Percentiles rank a stretch among this genome's conserved stretches.
Conservation (phyloP, 2,797 vertebrate species). For the Helicolenus hilgendorfi region DNA sequence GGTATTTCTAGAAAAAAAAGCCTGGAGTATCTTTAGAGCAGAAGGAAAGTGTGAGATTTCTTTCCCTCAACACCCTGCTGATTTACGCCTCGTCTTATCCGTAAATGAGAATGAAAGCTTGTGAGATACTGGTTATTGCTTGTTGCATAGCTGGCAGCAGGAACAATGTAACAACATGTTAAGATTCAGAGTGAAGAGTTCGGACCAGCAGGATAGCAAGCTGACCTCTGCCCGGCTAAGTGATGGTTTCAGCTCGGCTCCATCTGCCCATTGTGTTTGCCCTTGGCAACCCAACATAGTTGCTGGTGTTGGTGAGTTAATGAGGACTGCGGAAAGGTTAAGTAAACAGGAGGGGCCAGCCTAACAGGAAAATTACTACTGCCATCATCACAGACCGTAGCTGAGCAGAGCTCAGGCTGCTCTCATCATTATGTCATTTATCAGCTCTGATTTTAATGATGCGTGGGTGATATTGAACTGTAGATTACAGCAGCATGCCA, state of each 20-base stretch:
- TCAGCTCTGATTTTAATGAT: conserved; percentile 88
- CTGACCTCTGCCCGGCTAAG: conserved; percentile 82
- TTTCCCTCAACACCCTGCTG: conserved; percentile 45
- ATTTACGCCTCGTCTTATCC: conserved; percentile 47
- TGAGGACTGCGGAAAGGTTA: conserved; percentile 91
- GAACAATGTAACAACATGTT: conserved; percentile 81
- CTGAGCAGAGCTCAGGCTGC: conserved; percentile 70
- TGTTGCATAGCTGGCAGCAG: conserved; percentile 58
- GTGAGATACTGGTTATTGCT: conserved; percentile 58
- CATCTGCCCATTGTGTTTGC: conserved; percentile 89
- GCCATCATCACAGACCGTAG: conserved; percentile 73
- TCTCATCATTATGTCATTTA: conserved; percentile 86
- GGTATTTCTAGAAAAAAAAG: conserved; percentile 55
- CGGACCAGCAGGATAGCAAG: conserved; percentile 69
- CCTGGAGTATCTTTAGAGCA: conserved; percentile 45
- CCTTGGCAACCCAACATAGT: conserved; percentile 87
- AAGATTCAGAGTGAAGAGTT: conserved; percentile 71
- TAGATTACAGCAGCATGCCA: conserved; percentile 63
- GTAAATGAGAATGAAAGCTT: conserved; percentile 57
- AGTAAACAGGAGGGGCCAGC: conserved; percentile 90
- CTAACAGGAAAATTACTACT: conserved; percentile 87
- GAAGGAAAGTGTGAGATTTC: conserved; percentile 53
- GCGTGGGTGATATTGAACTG: conserved; percentile 69
- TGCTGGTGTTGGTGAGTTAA: conserved; percentile 86
- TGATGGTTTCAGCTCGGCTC: conserved; percentile 84